Evolutionary conservation across 2,888 invertebrate species (phyloP).

Genomic region (Gordius sp.): DNA sequence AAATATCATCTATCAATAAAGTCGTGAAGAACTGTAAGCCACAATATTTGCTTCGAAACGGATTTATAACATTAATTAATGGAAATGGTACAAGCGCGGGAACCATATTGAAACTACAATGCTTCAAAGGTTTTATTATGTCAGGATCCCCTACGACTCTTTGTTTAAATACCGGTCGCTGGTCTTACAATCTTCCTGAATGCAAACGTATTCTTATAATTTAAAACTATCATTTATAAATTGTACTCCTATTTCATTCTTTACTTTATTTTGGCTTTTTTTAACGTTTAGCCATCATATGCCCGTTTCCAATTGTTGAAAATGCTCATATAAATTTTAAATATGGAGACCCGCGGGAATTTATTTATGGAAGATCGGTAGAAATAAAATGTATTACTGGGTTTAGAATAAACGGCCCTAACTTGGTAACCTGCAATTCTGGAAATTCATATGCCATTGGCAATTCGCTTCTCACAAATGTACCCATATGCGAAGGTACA

Average conservation of each 20-base stretch:
- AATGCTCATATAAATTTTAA: background rate
- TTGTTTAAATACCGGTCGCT: background rate
- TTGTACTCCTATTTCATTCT: background rate
- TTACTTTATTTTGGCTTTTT: background rate
- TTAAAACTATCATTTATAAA: background rate
- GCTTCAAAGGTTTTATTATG: slow-evolving; percentile 9
- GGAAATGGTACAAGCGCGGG: slow-evolving; percentile 10
- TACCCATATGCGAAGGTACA: too few species aligned
- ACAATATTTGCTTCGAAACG: slow-evolving; percentile 3
- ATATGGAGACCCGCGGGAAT: background rate
- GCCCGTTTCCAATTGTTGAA: background rate
- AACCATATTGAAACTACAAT: slow-evolving; percentile 3
- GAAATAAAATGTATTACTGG: background rate
- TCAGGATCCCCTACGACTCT: background rate
- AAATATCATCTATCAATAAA: background rate
- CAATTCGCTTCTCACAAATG: too few species aligned
- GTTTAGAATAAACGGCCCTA: background rate
- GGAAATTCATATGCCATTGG: too few species aligned
- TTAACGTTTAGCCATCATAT: background rate
- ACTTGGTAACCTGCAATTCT: background rate
- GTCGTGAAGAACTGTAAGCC: slow-evolving; percentile 1
- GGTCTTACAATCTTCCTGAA: background rate
- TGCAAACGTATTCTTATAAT: background rate
- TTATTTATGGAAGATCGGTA: slow-evolving; percentile 7
- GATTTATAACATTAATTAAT: background rate